Percentiles rank a stretch among this genome's conserved stretches.
Conservation (phyloP, 2,797 vertebrate genomes). For the Dicrostonyx torquatus region DNA sequence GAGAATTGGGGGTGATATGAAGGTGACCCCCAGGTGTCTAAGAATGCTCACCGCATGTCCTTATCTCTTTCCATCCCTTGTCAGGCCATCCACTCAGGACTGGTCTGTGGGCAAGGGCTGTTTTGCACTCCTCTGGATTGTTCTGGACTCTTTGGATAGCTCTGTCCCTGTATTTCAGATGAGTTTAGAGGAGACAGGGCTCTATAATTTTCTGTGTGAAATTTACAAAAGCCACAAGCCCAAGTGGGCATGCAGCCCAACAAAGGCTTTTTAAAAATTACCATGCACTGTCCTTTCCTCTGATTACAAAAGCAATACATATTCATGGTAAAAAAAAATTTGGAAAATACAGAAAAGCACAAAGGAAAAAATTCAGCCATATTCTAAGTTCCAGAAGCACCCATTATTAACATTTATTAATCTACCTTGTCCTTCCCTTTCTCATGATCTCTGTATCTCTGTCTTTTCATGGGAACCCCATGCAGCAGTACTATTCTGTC, state of each 20-base stretch:
- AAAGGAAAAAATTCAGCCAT: slow-evolving; percentile 75
- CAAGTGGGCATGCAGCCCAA: slow-evolving; percentile 72
- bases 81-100: not conserved
- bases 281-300: slow-evolving; percentile 77
- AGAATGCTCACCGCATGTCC: not conserved
- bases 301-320: slow-evolving; percentile 82
- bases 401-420: slow-evolving; percentile 62
- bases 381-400: slow-evolving; percentile 66
- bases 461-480: slow-evolving; percentile 21
- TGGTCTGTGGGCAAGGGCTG: not conserved
- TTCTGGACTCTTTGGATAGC: not conserved
- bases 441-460: slow-evolving; percentile 18
- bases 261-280: slow-evolving; percentile 77
- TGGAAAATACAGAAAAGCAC: slow-evolving; percentile 77
- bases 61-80: not conserved
- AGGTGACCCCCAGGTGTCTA: not conserved
- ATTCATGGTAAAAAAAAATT: slow-evolving; percentile 79
- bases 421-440: slow-evolving; percentile 25
- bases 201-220: slow-evolving; percentile 22
- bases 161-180: not conserved
- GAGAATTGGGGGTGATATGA: not conserved
- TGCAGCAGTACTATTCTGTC: not conserved
- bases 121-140: not conserved
- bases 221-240: slow-evolving; percentile 54
- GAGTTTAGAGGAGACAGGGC: not conserved